phyloP scores from a whole-genome alignment of 37 sponge, comb jelly and placozoan genomes.

The Cladorhizidae sp. region DNA sequence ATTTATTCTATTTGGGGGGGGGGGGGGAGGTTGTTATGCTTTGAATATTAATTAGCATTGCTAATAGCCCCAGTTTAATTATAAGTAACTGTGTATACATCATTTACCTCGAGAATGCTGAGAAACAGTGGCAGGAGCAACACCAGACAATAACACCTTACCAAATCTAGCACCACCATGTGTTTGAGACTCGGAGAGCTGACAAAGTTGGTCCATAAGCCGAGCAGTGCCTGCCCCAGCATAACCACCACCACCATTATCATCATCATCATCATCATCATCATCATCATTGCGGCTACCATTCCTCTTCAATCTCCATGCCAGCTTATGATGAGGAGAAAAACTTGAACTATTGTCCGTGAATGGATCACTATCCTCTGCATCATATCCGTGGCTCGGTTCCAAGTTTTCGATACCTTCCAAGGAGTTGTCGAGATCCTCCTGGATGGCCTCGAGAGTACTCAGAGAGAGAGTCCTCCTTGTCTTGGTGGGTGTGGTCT shows the following conservation, averaged over 20 bases:
- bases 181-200: not conserved
- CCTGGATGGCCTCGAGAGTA: conserved; percentile 33
- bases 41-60: no score
- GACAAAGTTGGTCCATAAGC: not conserved
- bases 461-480: conserved; percentile 18
- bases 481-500: not conserved
- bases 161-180: not conserved
- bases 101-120: not conserved
- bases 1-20: no score
- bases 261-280: not conserved
- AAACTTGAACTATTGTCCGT: not conserved
- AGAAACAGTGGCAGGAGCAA: not conserved
- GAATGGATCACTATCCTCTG: not conserved
- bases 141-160: not conserved
- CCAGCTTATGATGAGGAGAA: not conserved
- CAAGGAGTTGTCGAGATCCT: conserved; percentile 29
- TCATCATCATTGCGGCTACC: no score
- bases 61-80: no score
- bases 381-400: not conserved
- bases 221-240: not conserved
- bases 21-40: no score
- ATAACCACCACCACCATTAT: conserved; percentile 35
- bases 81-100: no score
- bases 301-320: not conserved
- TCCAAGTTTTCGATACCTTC: not conserved